A percentile compares a stretch with the other conserved stretches of the same genome.
These are phyloP conservation scores for Meandrina meandrites DNA, from an alignment of 92 coral and sea anemone species.

Conservation along the genomic window DNA sequence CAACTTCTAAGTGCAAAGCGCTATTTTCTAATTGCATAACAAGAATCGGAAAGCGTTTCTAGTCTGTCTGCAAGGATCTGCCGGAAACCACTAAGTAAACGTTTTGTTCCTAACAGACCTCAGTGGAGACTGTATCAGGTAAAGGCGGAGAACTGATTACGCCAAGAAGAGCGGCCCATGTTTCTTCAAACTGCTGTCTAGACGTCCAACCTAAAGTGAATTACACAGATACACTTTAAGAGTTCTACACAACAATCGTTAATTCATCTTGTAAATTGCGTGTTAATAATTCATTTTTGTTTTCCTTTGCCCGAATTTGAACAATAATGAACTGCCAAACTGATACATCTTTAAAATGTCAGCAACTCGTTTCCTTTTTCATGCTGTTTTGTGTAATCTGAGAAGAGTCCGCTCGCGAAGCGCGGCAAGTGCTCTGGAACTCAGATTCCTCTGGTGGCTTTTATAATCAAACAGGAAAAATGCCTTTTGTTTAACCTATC, in stretches of 20 bases:
- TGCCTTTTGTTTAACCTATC: background rate
- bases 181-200: constrained; percentile 98
- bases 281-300: background rate
- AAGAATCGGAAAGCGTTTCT: too few species aligned
- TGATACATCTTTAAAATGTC: too few species aligned
- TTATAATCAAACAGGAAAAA: background rate
- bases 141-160: constrained; percentile 96
- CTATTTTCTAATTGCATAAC: too few species aligned
- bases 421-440: background rate
- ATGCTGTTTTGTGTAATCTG: background rate
- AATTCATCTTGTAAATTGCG: too few species aligned
- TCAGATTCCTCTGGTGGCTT: background rate
- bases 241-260: too few species aligned
- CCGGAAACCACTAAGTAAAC: background rate
- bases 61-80: too few species aligned
- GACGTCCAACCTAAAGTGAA: constrained; percentile 80
- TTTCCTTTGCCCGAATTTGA: background rate
- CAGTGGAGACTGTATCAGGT: constrained; percentile 87
- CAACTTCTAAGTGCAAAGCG: too few species aligned
- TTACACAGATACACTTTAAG: background rate
- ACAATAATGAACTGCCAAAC: too few species aligned
- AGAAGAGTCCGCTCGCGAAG: background rate
- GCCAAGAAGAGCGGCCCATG: constrained; percentile 99
- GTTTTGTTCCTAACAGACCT: constrained; percentile 52
- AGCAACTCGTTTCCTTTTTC: too few species aligned